Percentiles rank a stretch among this genome's conserved stretches.
Conservation (phyloP, 2,113 vertebrate species). For the Anseranas semipalmata region DNA sequence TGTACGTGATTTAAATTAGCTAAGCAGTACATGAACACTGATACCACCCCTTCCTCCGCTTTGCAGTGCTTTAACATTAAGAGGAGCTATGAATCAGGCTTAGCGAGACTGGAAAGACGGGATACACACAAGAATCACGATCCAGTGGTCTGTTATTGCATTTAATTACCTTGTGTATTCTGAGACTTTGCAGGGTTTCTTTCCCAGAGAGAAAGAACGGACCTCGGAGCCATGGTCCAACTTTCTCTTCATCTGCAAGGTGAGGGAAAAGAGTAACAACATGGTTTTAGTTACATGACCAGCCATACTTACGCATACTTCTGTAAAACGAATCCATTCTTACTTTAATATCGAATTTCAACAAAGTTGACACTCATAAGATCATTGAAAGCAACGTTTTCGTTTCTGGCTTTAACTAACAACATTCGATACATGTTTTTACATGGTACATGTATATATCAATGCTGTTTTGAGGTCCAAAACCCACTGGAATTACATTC, state of each 20-base stretch:
- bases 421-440: not conserved
- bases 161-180: constrained; percentile 94
- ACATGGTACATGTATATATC: fast-evolving
- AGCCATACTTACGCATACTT: not conserved
- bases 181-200: constrained; percentile 98
- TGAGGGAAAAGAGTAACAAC: constrained; percentile 65
- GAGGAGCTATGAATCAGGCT: constrained; percentile 12
- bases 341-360: not conserved
- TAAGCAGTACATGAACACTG: not conserved
- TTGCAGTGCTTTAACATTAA: constrained; percentile 35
- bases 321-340: not conserved
- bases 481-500: not conserved
- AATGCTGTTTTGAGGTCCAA: not conserved
- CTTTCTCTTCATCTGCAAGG: constrained; percentile 99
- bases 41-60: constrained; percentile 17
- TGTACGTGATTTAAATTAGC: constrained; percentile 10
- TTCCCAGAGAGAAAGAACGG: constrained; percentile 99
- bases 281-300: constrained; percentile 29
- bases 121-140: constrained; percentile 21
- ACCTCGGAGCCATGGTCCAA: constrained; percentile 99
- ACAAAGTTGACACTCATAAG: not conserved
- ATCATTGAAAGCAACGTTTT: not conserved
- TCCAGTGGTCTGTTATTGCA: constrained; percentile 30
- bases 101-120: constrained; percentile 6
- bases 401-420: not conserved